Evolutionary conservation across 2,888 invertebrate species (phyloP), one percentile per base, ranked within the genome.

Genomic region (Phalera bucephala): DNA sequence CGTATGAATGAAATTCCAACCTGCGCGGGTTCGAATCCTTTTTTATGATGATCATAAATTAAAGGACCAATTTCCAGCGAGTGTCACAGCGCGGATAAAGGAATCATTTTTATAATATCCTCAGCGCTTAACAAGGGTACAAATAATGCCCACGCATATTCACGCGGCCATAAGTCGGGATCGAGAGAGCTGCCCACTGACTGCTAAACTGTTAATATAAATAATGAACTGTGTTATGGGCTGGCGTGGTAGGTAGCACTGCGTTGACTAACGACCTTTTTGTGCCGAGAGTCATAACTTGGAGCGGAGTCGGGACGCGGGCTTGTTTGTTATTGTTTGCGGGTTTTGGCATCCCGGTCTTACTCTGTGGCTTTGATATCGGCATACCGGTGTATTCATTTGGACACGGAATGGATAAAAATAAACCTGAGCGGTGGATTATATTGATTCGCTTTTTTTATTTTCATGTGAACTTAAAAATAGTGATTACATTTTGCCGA

Each of bases 1-100:
- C 85, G 89, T 88, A 89, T 91, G 91, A 91, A 91, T 91, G 91
- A 87, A 87, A 88, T 86, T 81, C 89, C 88, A 83, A 76, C 79
- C 80, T 74, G 82, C 70, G 74, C 83, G 80, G 81, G 68, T 72
- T 80, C 76, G 81, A 80, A 81, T 86, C 87, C 86, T 87, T 88
- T 88, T 89, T 89, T 86, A 89, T 87, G 84, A 76, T 72, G 60
- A 74, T 70, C 80, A 88, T 89, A 89, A 88, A 88, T 89, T 82
- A 86, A 77, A 69, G 75, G 77, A 85, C 86, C 86, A 87, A 88
- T 89, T 87, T 86, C 87, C 84, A 88, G 71, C 77, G 82, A 85
- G 82, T 88, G 88, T 89, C 89, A 87, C 87, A 81, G 82, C 77
- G 64, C 70, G 86, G 80, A 87, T 88, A 89, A 88, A 88, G 86